Conservation (phyloP, 2,113 vertebrate genomes). For the Alexandromys fortis region DNA sequence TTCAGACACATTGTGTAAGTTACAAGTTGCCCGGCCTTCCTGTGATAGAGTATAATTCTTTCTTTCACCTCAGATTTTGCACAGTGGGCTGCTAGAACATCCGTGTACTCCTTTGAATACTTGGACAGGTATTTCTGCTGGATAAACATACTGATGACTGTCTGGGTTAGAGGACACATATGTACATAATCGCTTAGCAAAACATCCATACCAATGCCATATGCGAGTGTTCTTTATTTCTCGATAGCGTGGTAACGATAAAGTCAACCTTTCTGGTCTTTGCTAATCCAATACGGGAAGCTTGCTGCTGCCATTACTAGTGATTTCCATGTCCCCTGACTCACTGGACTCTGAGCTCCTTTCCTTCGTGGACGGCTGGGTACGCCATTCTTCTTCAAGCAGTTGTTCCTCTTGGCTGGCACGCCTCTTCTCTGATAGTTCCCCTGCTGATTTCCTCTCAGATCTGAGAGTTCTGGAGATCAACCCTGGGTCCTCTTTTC, state of each 20-base stretch:
- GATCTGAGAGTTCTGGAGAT: not conserved
- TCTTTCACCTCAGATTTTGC: not conserved
- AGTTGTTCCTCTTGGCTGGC: not conserved
- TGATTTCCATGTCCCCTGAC: not conserved
- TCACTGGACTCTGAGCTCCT: not conserved
- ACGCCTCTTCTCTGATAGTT: not conserved
- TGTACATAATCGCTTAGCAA: not conserved
- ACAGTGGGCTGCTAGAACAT: not conserved
- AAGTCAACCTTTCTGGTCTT: not conserved
- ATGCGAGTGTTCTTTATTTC: not conserved
- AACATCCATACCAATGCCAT: not conserved
- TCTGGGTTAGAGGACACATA: not conserved
- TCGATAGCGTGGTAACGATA: not conserved
- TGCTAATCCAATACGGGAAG: not conserved
- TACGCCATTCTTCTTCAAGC: not conserved
- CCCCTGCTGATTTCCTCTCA: not conserved
- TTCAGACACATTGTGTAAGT: not conserved
- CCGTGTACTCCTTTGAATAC: not conserved
- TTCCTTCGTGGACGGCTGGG: not conserved
- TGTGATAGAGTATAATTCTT: not conserved
- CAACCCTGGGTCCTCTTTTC: not conserved
- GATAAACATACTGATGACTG: not conserved
- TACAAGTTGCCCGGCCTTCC: not conserved
- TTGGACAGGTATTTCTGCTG: slow-evolving; percentile 4
- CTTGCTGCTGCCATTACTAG: not conserved